Base-by-base conservation (phyloP, 2,888 invertebrate species). In the Plebejus melissa region DNA sequence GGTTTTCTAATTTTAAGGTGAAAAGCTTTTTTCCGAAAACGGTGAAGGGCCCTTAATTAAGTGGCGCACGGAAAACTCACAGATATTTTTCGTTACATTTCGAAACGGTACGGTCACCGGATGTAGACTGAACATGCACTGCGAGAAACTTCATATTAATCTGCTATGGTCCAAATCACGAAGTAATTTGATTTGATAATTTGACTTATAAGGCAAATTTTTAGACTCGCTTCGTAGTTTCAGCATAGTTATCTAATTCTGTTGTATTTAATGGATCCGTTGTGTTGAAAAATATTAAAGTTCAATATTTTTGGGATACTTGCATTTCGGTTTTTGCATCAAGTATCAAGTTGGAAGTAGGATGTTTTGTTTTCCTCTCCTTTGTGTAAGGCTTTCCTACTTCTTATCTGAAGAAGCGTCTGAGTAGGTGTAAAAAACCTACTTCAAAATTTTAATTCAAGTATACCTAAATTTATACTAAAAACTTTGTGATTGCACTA, bases 11-110 rank as follows among this genome's bases (percentile, higher is more conserved):
- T 65, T 65, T 36, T 65, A 36, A 65, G 11, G 65, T 13, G 36
- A 65, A 65, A 65, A 65, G 65, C 65, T 65, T 65, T 65, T 36
- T 65, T 36, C 65, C 16, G 32, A 65, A 65, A 65, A 65, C 32
- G 32, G 65, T 32, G 5, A 65, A 65, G 22, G 9, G 65, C 13
- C 16, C 16, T 4, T 65, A 65, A 65, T 65, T 65, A 65, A 36
- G 16, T 65, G 0, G 32, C 16, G 65, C 13, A 65, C 1, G 65
- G 65, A 28, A 32, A 65, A 36, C 28, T 11, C 65, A 3, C 32
- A 5, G 32, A 36, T 65, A 65, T 32, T 5, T 65, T 65, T 65
- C 60, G 32, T 65, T 32, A 65, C 65, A 65, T 65, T 65, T 65
- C 36, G 32, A 65, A 32, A 65, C 28, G 13, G 36, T 32, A 65